phyloP scores from a whole-genome alignment of 1,140 invertebrate genomes.

The Pseudomyrmex concolor region DNA sequence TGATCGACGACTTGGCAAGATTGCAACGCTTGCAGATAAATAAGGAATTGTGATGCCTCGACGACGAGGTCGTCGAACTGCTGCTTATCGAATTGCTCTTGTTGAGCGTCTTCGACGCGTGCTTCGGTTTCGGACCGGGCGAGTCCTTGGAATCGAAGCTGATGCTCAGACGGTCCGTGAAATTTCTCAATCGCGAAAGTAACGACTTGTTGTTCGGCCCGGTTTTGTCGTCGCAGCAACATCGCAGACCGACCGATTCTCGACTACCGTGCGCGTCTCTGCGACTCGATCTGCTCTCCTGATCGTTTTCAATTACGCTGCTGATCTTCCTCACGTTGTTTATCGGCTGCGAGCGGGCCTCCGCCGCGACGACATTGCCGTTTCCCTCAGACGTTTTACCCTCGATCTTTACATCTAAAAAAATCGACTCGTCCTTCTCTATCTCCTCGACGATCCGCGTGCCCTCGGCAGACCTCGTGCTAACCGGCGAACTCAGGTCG shows the following conservation, averaged over 20 bases:
- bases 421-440: slow-evolving; percentile 73
- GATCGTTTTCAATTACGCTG: slow-evolving; percentile 54
- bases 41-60: slow-evolving; percentile 62
- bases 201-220: slow-evolving; percentile 79
- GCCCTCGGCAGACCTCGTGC: slow-evolving; percentile 78
- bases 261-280: slow-evolving; percentile 60
- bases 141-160: slow-evolving; percentile 82
- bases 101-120: slow-evolving; percentile 70
- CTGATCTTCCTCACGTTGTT: slow-evolving; percentile 67
- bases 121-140: slow-evolving; percentile 74
- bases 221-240: slow-evolving; percentile 79
- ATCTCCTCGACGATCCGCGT: slow-evolving; percentile 79
- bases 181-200: slow-evolving; percentile 79
- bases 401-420: slow-evolving; percentile 51
- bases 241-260: slow-evolving; percentile 64
- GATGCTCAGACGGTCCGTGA: slow-evolving; percentile 81
- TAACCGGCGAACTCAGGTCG: slow-evolving; percentile 80
- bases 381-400: slow-evolving; percentile 72
- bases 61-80: slow-evolving; percentile 39
- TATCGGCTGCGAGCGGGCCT: slow-evolving; percentile 24
- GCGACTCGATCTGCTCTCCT: slow-evolving; percentile 62
- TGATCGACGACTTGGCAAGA: slow-evolving; percentile 69
- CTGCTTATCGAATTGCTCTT: slow-evolving; percentile 79
- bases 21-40: slow-evolving; percentile 80
- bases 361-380: slow-evolving; percentile 65